These are phyloP conservation scores for Melikaiella ostensackeni DNA, from an alignment of 2,888 invertebrate genomes.

Conservation along the genomic window DNA sequence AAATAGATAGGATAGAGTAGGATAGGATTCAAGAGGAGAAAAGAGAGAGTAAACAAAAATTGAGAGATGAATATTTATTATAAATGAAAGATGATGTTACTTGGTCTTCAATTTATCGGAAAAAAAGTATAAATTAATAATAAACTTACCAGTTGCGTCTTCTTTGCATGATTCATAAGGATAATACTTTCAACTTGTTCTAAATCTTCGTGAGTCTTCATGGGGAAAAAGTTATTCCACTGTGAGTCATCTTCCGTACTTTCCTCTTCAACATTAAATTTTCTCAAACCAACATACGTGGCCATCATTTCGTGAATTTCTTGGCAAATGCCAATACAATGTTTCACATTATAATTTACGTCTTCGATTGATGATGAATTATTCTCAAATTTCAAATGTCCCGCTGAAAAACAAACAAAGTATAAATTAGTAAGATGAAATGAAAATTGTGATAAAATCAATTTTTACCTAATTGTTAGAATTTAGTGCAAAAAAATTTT, in stretches of 20 bases:
- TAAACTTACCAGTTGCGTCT: background rate
- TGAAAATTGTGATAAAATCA: background rate
- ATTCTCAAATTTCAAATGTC: background rate
- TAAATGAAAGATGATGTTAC: too few relatives aligned
- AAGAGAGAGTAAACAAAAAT: too few relatives aligned
- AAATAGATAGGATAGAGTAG: too few relatives aligned
- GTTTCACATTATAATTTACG: background rate
- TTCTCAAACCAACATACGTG: background rate
- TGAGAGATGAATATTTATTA: too few relatives aligned
- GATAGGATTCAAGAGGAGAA: too few relatives aligned
- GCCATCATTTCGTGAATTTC: conserved; percentile 7
- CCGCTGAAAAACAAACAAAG: background rate
- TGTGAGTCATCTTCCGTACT: background rate
- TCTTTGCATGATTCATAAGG: background rate
- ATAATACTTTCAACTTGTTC: background rate
- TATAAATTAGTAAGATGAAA: background rate
- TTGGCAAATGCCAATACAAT: background rate
- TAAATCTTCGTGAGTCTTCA: conserved; percentile 5
- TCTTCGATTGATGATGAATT: background rate
- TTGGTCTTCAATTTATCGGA: too few relatives aligned
- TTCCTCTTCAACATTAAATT: background rate
- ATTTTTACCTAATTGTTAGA: background rate
- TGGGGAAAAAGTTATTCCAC: background rate
- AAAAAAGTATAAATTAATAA: background rate
- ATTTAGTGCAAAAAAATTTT: background rate